Base-by-base conservation (phyloP, 2,113 vertebrate genomes). In the Leiothrix lutea region DNA sequence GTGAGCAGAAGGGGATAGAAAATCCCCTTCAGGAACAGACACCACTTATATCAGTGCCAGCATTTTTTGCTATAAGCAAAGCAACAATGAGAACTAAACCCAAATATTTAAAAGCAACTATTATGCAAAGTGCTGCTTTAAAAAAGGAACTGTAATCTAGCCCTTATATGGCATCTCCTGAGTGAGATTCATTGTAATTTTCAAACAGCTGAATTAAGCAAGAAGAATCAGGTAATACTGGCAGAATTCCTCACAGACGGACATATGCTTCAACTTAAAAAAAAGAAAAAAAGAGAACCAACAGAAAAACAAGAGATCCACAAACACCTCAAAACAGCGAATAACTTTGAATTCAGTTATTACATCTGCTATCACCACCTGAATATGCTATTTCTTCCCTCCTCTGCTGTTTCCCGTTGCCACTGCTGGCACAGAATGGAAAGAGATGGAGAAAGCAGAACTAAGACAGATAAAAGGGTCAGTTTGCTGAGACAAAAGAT, bases 401-500 rank as follows among this genome's bases (percentile, higher is more conserved):
- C 56, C 72, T 35, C 28, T 58, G 50, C 82, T 3, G 0, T 6
- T 66, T 54, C 77, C 65, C 6, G 4, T 80, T 62, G 87, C 73
- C 73, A 81, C 58, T n/a, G 74, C 80, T 25, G 50, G 79, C 80
- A 57, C 19, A 0, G 56, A 78, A 65, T 31, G 5, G 69, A 80
- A 78, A 92, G 51, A 51, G 42, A 80, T 38, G 50, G 47, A 95
- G 88, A 91, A 92, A 79, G 95, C 81, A 90, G 90, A 94, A 93
- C 75, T 51, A 70, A 94, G 92, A 85, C 88, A 93, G 95, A 95
- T 91, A 96, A 95, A 95, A 96, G 95, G 95, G 95, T 97, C 95
- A 92, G 94, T 96, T 96, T 81, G 89, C 93, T 45, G 92, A 96
- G 96, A 97, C 92, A 98, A 97, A 97, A 96, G 97, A 97, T 90